Base-by-base conservation (phyloP, 1,140 invertebrate species). In the Dermatophagoides farinae region DNA sequence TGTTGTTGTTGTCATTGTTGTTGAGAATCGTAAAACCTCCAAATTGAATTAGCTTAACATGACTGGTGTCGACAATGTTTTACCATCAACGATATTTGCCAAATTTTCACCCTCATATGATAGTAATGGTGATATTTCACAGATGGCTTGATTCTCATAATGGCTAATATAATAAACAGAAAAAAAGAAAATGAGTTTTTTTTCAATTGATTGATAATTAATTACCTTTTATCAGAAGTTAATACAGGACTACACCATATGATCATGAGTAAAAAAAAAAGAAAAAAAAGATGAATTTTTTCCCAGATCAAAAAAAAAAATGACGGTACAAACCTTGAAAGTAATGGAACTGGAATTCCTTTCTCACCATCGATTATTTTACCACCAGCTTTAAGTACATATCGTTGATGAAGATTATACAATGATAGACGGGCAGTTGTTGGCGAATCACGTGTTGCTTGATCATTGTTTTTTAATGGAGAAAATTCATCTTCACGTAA, bases 401-500 rank as follows among this genome's bases (percentile, higher is more conserved):
- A 95, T 58, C 81, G 80, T 64, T 81, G 80, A 71, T 97, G 91
- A 16, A 96, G 74, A 18, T 77, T 75, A 63, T 83, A 79, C 22
- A 98, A 70, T 68, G 89, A 86, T 20, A 79, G 74, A 18, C 82
- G 75, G 4, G 87, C 84, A 0, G 92, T 95, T 0, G 80, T 82
- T 0, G 93, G 86, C 64, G 87, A 92, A 72, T 97, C 91, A 68
- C 90, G 88, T 51, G 82, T 83, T 37, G 78, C 81, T 1, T 77
- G 74, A 71, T 97, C 86, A 4, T 84, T 77, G 76, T 99, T 98
- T 71, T 98, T 98, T 62, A 99, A 70, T 0, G 95, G 90, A 68
- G 91, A 91, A 70, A 99, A 99, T 71, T 99, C 95, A 61, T 86
- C 83, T 66, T 91, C 83, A 52, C 93, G 77, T 0, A 82, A 76